Evolutionary conservation across 2,113 vertebrate genomes (phyloP), one percentile per base, ranked within the genome.

Genomic region (Taxidea taxus): DNA sequence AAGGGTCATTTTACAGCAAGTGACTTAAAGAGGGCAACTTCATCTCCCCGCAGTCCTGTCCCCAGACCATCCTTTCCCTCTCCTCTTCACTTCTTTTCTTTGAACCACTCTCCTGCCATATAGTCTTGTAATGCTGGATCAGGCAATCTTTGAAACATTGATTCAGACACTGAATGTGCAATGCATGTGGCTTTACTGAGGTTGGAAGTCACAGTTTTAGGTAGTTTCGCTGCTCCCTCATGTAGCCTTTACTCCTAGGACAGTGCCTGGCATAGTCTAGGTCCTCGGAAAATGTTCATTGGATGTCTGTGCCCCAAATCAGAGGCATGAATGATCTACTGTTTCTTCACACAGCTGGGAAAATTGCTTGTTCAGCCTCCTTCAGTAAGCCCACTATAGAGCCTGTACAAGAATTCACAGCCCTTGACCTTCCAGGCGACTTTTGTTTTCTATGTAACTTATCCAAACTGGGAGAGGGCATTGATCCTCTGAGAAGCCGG

Each of bases 371-470:
- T 7, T 29, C 16, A 37, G n/a, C 37, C n/a, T 93, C 14, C 10
- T 0, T 39, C 12, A 7, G 13, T 4, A 6, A 1, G 3, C 64
- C 39, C 37, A 3, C 31, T 14, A 7, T 44, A 29, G 42, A 60
- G 7, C 15, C 23, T 23, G 3, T 4, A 0, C 70, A 42, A 75
- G 39, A 68, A 82, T 23, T 49, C 58, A 51, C 4, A 87, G 29
- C 29, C 37, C 12, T 58, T 21, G 34, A 6, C 0, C 7, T 44
- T 70, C 10, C 16, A 37, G 34, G 27, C 20, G 2, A 60, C 10
- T 18, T 72, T 60, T 21, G 4, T 21, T 18, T 56, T 78, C 66
- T 75, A 39, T 11, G 9, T 39, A 29, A 80, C 1, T n/a, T 81
- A 51, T 7, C 20, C n/a, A 60, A 31, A 83, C 2, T 54, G 62